These are phyloP conservation scores for Polydrusus tereticollis DNA, from an alignment of 2,888 invertebrate species.

Conservation along the genomic window DNA sequence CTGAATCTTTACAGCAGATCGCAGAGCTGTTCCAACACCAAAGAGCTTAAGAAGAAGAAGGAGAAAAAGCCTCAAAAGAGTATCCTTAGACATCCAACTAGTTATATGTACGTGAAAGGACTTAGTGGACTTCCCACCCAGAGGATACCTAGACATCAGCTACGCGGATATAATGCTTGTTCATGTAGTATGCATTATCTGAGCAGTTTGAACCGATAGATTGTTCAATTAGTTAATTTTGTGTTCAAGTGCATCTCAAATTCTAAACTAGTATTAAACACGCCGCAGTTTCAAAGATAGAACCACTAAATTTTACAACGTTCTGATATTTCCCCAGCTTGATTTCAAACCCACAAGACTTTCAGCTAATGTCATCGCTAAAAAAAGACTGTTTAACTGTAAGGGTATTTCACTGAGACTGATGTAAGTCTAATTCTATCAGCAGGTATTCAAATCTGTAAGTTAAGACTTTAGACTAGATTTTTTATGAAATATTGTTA, in stretches of 20 bases:
- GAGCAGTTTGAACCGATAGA: conserved; percentile 62
- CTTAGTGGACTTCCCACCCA: conserved; percentile 87
- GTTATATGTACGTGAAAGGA: conserved; percentile 85
- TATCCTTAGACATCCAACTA: conserved; percentile 82
- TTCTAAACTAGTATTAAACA: neutral
- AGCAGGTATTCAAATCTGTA: neutral
- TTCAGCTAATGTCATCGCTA: neutral
- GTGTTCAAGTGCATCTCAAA: neutral
- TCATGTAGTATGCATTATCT: conserved; percentile 60
- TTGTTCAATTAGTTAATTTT: no score
- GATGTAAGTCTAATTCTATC: conserved; percentile 2
- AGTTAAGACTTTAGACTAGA: neutral
- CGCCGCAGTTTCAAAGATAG: no score
- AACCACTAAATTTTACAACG: no score
- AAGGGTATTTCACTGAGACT: conserved; percentile 6
- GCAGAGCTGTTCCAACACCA: conserved; percentile 72
- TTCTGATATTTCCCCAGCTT: no score
- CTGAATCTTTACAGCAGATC: conserved; percentile 75
- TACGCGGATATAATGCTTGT: conserved; percentile 57
- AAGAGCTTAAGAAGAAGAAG: conserved; percentile 65
- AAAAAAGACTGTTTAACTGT: conserved; percentile 4
- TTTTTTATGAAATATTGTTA: conserved; percentile 9
- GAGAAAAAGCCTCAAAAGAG: conserved; percentile 79
- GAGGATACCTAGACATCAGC: conserved; percentile 76
- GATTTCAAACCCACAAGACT: no score